Conservation (phyloP, 2,113 vertebrate species). For the Pterophyllum scalare region DNA sequence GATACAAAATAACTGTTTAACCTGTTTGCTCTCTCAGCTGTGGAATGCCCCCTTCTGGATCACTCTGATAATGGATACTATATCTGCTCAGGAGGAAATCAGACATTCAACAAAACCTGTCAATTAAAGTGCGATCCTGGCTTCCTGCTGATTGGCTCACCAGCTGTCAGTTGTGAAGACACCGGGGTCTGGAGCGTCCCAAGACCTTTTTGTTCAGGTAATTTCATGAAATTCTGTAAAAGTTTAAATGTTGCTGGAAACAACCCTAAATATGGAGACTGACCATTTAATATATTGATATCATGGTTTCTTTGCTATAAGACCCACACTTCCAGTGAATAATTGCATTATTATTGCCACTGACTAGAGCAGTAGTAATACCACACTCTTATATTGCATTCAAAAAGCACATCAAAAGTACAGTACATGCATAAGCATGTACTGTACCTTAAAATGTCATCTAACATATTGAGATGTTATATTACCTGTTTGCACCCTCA, state of each 20-base stretch:
- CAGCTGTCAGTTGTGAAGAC: slow-evolving; percentile 39
- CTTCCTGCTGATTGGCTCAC: slow-evolving; percentile 34
- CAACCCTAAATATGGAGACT: rapidly evolving
- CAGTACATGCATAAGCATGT: no score
- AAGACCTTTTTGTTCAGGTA: slow-evolving; percentile 67
- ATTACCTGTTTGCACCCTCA: slow-evolving; percentile 29
- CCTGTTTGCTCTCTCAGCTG: slow-evolving; percentile 27
- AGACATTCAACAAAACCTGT: slow-evolving; percentile 64
- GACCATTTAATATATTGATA: background rate
- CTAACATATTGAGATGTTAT: no score
- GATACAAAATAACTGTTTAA: slow-evolving; percentile 15
- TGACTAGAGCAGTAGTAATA: background rate
- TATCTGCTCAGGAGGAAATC: slow-evolving; percentile 41
- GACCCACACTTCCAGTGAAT: background rate
- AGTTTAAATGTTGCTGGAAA: background rate
- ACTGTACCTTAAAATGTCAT: no score
- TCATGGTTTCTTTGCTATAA: background rate
- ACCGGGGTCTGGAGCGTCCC: slow-evolving; percentile 60
- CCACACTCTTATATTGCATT: background rate
- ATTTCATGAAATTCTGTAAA: background rate
- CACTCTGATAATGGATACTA: slow-evolving; percentile 42
- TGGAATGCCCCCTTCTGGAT: slow-evolving; percentile 47
- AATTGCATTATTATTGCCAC: background rate
- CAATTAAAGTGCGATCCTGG: slow-evolving; percentile 53
- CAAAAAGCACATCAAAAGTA: no score